Conservation (phyloP, 2,797 vertebrate genomes). For the Eremophila alpestris region DNA sequence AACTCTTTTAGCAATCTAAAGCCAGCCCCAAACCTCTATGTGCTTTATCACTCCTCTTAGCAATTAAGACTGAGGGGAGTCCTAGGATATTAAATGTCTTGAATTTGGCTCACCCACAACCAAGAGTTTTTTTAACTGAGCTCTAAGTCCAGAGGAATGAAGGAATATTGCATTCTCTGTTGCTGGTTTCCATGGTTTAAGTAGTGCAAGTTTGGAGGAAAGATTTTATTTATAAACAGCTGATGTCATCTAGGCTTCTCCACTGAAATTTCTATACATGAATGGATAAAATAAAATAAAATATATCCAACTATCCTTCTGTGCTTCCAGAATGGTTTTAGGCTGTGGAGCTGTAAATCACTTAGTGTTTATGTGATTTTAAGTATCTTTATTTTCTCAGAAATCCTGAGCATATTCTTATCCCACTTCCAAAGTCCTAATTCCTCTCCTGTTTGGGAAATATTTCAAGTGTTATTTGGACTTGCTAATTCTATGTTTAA, state of each 20-base stretch:
- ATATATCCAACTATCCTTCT: neutral
- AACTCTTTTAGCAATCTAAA: neutral
- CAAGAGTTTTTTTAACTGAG: neutral
- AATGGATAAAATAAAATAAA: neutral
- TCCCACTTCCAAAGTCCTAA: neutral
- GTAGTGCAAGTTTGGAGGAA: neutral
- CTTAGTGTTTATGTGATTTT: neutral
- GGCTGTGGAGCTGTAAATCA: neutral
- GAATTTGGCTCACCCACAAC: neutral
- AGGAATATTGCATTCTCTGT: neutral
- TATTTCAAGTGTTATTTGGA: neutral
- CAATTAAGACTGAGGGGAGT: neutral
- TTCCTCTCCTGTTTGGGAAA: neutral
- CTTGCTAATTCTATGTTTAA: neutral
- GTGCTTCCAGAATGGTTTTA: neutral
- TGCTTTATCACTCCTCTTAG: neutral
- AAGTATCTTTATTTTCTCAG: neutral
- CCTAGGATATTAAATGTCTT: neutral
- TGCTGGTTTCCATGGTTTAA: neutral
- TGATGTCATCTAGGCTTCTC: neutral
- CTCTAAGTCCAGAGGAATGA: neutral
- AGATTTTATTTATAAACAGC: neutral
- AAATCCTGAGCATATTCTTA: neutral
- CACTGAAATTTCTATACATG: neutral
- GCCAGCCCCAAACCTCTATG: neutral